Evolutionary conservation across 2,113 vertebrate species (phyloP).

Genomic region (Heterocephalus glaber): DNA sequence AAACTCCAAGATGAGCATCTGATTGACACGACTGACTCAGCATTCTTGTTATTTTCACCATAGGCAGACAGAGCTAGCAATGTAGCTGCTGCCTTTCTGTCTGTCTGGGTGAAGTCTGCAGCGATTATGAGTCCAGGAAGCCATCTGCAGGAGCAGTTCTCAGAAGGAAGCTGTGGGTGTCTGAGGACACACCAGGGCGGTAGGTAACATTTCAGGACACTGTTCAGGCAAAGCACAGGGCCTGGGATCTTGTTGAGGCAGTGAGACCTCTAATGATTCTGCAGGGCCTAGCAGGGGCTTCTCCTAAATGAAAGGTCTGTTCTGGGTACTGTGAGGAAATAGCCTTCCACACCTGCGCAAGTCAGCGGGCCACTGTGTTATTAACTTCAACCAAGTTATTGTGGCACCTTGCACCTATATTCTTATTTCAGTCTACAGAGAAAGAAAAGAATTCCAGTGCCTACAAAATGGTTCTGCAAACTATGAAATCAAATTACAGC

Average conservation of each 20-base stretch:
- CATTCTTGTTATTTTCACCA: fast-evolving
- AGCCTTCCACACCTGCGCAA: fast-evolving
- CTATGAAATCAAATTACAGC: conserved; percentile 6
- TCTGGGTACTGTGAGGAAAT: background rate
- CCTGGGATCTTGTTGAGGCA: too few species aligned
- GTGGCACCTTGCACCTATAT: background rate
- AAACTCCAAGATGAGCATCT: background rate
- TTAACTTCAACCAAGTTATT: background rate
- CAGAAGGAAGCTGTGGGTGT: background rate
- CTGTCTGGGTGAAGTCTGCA: background rate
- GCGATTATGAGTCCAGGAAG: background rate
- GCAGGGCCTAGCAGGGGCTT: background rate
- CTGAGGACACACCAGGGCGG: background rate
- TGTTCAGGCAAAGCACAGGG: too few species aligned
- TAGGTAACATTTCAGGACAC: background rate
- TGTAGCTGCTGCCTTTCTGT: fast-evolving
- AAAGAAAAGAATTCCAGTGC: background rate
- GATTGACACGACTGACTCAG: fast-evolving
- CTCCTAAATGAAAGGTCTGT: background rate
- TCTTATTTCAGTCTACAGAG: background rate
- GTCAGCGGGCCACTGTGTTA: background rate
- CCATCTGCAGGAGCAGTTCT: background rate
- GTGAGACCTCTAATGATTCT: background rate
- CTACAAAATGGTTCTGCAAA: background rate
- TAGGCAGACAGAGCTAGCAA: fast-evolving